phyloP scores from a whole-genome alignment of 1,140 invertebrate genomes.

The Dendroctonus valens region DNA sequence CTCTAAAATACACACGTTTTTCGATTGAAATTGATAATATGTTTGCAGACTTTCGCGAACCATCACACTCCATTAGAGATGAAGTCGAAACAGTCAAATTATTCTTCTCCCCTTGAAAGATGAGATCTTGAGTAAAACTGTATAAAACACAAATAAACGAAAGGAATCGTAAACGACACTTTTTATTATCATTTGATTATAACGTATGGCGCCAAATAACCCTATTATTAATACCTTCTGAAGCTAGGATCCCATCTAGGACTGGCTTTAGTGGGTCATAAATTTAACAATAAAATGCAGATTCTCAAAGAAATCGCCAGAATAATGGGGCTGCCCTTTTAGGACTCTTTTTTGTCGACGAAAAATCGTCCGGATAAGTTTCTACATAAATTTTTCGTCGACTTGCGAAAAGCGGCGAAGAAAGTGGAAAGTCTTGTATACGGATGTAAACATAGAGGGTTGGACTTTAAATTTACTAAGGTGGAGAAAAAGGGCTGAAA shows the following conservation, averaged over 20 bases:
- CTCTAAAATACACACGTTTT: too few relatives aligned
- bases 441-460: constrained; percentile 12
- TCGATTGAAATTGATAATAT: too few relatives aligned
- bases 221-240: constrained; percentile 19
- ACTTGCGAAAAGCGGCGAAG: not conserved
- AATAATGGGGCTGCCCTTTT: constrained; percentile 24
- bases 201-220: constrained; percentile 18
- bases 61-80: too few relatives aligned
- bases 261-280: constrained; percentile 25
- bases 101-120: too few relatives aligned
- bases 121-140: too few relatives aligned
- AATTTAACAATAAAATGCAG: constrained; percentile 33
- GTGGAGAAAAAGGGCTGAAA: too few relatives aligned
- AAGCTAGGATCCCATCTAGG: constrained; percentile 24
- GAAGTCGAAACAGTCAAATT: too few relatives aligned
- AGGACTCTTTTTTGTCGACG: constrained; percentile 18
- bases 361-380: constrained; percentile 29
- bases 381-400: constrained; percentile 29
- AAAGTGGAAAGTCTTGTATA: constrained; percentile 20
- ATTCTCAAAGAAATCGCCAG: constrained; percentile 29
- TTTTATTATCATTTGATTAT: constrained; percentile 19
- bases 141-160: too few relatives aligned
- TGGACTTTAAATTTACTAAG: too few relatives aligned
- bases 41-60: too few relatives aligned
- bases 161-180: not conserved